Conservation (phyloP, 2,888 invertebrate species). For the Opisthograptis luteolata region DNA sequence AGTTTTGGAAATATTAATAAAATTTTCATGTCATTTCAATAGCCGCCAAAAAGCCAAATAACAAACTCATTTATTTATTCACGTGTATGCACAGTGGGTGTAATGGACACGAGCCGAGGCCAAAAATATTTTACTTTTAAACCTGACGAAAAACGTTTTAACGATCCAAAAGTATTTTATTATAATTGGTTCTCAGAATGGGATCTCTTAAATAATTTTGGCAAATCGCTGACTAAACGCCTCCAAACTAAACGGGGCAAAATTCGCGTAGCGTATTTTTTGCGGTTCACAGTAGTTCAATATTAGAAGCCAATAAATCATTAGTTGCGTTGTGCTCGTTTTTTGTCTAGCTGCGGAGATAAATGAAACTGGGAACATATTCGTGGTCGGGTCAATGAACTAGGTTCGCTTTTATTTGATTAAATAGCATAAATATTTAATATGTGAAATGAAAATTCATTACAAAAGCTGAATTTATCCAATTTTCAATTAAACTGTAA, state of each 20-base stretch:
- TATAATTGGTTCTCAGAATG: conserved; percentile 22
- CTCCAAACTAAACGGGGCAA: neutral
- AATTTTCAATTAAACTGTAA: neutral
- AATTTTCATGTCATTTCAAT: no score
- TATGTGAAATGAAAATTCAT: neutral
- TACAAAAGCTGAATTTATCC: no score
- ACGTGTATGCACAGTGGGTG: neutral
- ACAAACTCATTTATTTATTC: no score
- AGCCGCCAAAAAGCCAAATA: no score
- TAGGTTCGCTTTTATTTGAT: conserved; percentile 13
- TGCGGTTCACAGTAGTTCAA: neutral
- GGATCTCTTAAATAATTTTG: neutral
- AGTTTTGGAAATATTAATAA: no score
- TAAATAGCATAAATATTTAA: neutral
- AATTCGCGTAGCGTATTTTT: conserved; percentile 3
- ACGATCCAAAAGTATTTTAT: conserved; percentile 11
- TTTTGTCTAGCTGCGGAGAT: conserved; percentile 13
- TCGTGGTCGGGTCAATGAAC: conserved; percentile 9
- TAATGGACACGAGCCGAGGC: conserved; percentile 12
- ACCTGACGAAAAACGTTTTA: conserved; percentile 1
- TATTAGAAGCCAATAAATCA: conserved; percentile 22
- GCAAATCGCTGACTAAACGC: conserved; percentile 1
- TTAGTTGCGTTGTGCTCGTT: conserved; percentile 6
- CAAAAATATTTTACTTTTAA: neutral
- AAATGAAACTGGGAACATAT: conserved; percentile 17